Base-by-base conservation (phyloP, 2,888 invertebrate genomes). In the Lycocerus yunnanus region DNA sequence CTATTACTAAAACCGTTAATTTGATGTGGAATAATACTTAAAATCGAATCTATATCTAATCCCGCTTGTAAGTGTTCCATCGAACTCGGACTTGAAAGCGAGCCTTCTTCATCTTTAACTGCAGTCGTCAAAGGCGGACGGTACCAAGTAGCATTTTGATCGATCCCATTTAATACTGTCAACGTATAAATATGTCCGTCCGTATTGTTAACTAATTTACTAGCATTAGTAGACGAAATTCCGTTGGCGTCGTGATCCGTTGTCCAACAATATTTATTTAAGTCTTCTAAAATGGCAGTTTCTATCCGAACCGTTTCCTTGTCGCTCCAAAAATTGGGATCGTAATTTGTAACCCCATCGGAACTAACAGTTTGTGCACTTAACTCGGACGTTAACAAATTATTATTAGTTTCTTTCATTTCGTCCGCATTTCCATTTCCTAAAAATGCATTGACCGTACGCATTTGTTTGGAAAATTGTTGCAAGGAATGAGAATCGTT, bases 151-250 rank as follows among this genome's bases (percentile, higher is more conserved):
- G 83, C 85, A 72, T 80, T 84, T 85, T 84, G 89, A 86, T 86
- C 89, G 81, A 93, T 92, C 81, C 93, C 94, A 87, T 95, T 95
- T 84, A 96, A 91, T 85, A 95, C 95, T 83, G 95, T 95, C 78
- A 96, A 88, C 73, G 95, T 95, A 86, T 95, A 95, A 84, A 95
- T 95, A 85, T 93, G 92, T 79, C 94, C 94, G 83, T 94, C 94
- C n/a, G 93, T 93, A 83, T 92, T 93, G 80, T 87, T 88, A 76
- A 88, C 89, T 78, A 89, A 88, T 78, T 88, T 81, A 83, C 89
- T 88, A 66, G 89, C 80, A 83, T 89, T 86, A 78, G 79, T 84
- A 71, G 90, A 88, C 67, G 88, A 89, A 80, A 87, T 88, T 69
- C 91, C 90, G 80, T 84, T 85, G 11, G 81, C 80, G 24, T 90